Base-by-base conservation (phyloP, 2,797 vertebrate species). In the Sphenopsis melanotis region DNA sequence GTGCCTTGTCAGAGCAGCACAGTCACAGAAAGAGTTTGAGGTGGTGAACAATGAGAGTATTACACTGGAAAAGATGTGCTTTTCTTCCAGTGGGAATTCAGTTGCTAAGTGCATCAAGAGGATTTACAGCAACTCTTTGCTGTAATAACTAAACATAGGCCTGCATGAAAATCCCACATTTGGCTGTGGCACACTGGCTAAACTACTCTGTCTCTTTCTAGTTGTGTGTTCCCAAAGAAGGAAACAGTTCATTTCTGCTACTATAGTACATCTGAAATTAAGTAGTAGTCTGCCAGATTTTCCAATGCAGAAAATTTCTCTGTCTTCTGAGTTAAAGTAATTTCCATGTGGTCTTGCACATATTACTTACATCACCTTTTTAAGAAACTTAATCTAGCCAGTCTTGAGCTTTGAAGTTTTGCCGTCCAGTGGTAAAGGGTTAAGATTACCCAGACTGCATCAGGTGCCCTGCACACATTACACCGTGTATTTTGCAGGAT, bases 61-160 rank as follows among this genome's bases (percentile, higher is more conserved):
- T 78, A 55, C 82, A 63, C n/a, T 70, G 80, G 80, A 89, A 91
- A 89, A 90, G 94, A 96, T 94, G 81, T 64, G 64, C 74, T 88
- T 86, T 94, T 53, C 85, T 90, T 87, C 78, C 86, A 94, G 72
- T 23, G 71, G 70, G 83, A 93, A 89, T 77, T 90, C 56, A 61
- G 88, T 90, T 76, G 78, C 94, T 94, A 94, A 96, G 90, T 52
- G 64, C 53, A 94, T 70, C 77, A 87, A 82, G 55, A 94, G 56
- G 88, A 96, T 94, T 97, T 96, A 93, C 83, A 91, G 71, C 78
- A 94, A 82, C 64, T 49, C 76, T 89, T 90, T 75, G 74, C 90
- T 94, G 88, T 70, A 93, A 81, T 87, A 90, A 87, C 41, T 88
- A 95, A 85, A 90, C 66, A 89, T 29, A 64, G 90, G 56, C 81